Percentiles rank a stretch among this genome's conserved stretches.
Conservation (phyloP, 2,888 invertebrate species). For the Gisinianus flammeolus region DNA sequence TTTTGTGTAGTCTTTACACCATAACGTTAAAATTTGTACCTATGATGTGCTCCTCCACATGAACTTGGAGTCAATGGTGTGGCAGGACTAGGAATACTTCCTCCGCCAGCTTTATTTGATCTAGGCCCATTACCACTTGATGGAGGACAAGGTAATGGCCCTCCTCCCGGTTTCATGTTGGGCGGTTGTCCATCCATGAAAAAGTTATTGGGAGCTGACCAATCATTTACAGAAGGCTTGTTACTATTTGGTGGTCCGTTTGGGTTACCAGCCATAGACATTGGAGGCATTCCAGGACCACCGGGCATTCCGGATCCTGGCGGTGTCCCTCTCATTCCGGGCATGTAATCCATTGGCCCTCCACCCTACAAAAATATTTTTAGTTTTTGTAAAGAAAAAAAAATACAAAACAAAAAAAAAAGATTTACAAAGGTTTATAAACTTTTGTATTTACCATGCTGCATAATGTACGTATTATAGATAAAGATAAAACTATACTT, state of each 20-base stretch:
- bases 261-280: conserved; percentile 54
- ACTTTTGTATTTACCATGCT: too few relatives aligned
- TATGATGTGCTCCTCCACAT: conserved; percentile 58
- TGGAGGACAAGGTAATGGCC: conserved; percentile 48
- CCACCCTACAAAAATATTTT: not conserved
- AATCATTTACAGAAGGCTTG: conserved; percentile 54
- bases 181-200: conserved; percentile 54
- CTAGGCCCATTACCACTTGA: conserved; percentile 56
- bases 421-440: too few relatives aligned
- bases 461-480: too few relatives aligned
- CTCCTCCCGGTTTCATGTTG: conserved; percentile 44
- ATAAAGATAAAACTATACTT: conserved; percentile 25
- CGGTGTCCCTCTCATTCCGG: conserved; percentile 52
- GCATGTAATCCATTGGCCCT: conserved; percentile 14
- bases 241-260: conserved; percentile 45
- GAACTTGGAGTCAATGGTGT: conserved; percentile 59
- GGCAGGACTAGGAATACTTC: conserved; percentile 59
- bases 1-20: too few relatives aligned
- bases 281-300: conserved; percentile 54
- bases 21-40: too few relatives aligned
- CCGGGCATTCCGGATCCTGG: too few relatives aligned
- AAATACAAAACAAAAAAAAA: not conserved
- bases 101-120: conserved; percentile 55
- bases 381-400: not conserved
- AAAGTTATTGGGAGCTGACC: conserved; percentile 51